A percentile compares a stretch with the other conserved stretches of the same genome.
phyloP scores from a whole-genome alignment of 2,888 invertebrate species.

The Julus scandinavius region DNA sequence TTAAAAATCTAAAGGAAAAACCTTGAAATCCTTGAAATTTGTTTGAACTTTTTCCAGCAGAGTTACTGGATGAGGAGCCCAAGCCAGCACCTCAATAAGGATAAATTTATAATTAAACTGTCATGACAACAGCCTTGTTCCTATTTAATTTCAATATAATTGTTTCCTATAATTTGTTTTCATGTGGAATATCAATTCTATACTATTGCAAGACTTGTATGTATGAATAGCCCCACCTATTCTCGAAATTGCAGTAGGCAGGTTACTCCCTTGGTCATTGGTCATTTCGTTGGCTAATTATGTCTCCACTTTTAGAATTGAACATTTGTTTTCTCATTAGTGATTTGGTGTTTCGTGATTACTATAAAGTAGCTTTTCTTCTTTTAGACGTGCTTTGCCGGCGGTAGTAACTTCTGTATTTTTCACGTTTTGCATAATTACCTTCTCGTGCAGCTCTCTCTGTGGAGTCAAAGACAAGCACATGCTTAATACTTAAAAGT shows the following conservation, averaged over 20 bases:
- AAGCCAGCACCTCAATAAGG: no score
- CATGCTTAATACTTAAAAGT: not conserved
- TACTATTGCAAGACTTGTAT: no score
- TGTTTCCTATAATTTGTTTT: no score
- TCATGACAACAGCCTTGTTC: no score
- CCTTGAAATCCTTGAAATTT: no score
- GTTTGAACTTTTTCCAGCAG: no score
- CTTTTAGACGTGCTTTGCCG: not conserved
- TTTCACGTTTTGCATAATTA: not conserved
- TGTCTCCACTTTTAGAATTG: not conserved
- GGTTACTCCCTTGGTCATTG: not conserved
- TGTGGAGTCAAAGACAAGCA: not conserved
- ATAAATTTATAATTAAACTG: no score
- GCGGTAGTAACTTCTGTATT: not conserved
- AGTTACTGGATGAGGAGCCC: no score
- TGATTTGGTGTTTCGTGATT: not conserved
- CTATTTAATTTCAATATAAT: no score
- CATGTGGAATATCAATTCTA: no score
- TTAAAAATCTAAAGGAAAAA: no score
- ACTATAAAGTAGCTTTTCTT: not conserved
- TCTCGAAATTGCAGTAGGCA: not conserved
- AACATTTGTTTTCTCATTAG: slow-evolving; percentile 7
- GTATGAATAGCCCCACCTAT: not conserved
- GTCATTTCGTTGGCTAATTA: not conserved
- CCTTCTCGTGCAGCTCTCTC: not conserved